phyloP scores from a whole-genome alignment of 2,113 vertebrate genomes.

The Jacana jacana region DNA sequence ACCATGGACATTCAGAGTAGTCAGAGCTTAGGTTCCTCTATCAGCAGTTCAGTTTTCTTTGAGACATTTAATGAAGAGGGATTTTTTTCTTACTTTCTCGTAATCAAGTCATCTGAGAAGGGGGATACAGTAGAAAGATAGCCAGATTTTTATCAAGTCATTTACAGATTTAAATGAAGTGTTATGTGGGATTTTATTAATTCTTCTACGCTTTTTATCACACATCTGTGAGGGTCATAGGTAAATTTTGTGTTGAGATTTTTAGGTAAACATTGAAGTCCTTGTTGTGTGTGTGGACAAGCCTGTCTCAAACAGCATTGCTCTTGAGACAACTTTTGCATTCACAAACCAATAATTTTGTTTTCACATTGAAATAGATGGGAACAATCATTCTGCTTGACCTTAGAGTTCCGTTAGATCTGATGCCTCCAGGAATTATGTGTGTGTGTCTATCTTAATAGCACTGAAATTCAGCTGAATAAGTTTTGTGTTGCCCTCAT shows the following conservation, averaged over 20 bases:
- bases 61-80: neutral
- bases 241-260: neutral
- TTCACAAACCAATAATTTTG: neutral
- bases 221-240: neutral
- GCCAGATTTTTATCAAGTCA: neutral
- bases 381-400: neutral
- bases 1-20: neutral
- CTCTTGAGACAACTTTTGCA: neutral
- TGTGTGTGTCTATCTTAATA: neutral
- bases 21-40: neutral
- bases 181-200: neutral
- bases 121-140: neutral
- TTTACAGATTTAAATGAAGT: constrained; percentile 1
- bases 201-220: neutral
- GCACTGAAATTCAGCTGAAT: neutral
- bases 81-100: neutral
- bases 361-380: constrained; percentile 7
- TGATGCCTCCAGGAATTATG: neutral
- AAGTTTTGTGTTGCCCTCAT: neutral
- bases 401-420: neutral
- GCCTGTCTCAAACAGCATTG: neutral
- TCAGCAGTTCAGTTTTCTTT: neutral
- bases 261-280: neutral
- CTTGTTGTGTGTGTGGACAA: neutral
- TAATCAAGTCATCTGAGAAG: neutral